These are phyloP conservation scores for Miichthys miiuy DNA, from an alignment of 2,797 vertebrate genomes.

Conservation along the genomic window DNA sequence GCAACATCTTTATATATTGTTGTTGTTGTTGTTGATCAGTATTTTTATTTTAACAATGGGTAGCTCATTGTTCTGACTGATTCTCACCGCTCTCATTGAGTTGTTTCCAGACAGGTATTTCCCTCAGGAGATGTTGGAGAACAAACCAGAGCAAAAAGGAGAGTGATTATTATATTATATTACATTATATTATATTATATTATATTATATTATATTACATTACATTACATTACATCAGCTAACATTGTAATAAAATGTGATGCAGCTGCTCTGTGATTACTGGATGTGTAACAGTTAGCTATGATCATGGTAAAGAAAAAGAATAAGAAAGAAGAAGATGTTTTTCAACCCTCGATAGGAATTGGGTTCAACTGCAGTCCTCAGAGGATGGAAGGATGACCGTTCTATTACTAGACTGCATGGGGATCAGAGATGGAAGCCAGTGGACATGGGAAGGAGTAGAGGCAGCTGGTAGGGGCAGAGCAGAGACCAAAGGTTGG, in stretches of 20 bases:
- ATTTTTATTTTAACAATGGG: too few species aligned
- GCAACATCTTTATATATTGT: too few species aligned
- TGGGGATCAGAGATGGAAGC: slow-evolving; percentile 15
- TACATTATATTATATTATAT: too few species aligned
- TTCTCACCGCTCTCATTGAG: not conserved
- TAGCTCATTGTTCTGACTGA: not conserved
- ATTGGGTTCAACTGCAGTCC: not conserved
- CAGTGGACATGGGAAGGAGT: not conserved
- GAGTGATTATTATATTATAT: too few species aligned
- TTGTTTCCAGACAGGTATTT: not conserved
- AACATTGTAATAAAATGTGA: too few species aligned
- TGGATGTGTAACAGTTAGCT: too few species aligned
- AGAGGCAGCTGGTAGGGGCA: slow-evolving; percentile 36
- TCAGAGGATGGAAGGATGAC: slow-evolving; percentile 16
- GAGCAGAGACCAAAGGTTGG: slow-evolving; percentile 27
- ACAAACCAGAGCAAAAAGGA: too few species aligned
- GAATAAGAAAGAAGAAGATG: not conserved
- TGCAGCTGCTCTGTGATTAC: too few species aligned
- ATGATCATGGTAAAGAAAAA: not conserved
- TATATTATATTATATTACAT: too few species aligned
- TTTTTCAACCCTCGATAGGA: slow-evolving; percentile 1
- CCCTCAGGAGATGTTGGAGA: not conserved
- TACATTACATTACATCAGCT: too few species aligned
- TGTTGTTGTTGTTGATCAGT: not conserved
- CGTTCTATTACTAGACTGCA: slow-evolving; percentile 32